Base-by-base conservation (phyloP, 2,797 vertebrate species). In the Microhierax caerulescens region DNA sequence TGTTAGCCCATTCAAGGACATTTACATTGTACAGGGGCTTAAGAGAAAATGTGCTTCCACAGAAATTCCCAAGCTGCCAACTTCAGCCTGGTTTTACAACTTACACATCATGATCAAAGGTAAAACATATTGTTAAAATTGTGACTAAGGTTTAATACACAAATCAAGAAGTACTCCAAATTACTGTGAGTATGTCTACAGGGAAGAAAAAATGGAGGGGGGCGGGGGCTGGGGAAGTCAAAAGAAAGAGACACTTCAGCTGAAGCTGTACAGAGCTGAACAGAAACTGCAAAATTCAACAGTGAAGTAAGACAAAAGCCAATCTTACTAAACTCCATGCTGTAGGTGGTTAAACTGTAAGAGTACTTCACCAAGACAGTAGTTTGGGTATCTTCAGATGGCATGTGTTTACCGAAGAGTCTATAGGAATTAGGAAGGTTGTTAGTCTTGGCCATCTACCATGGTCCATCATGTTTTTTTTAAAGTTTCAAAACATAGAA, bases 171-270 rank as follows among this genome's bases (percentile, higher is more conserved):
- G 47, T 54, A 39, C 9, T 50, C 30, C 19, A 54, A 79, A 76
- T 83, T 76, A 50, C n/a, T 47, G 10, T 13, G 11, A 73, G 14
- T 20, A 13, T 61, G 73, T 65, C 25, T 69, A 27, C 1, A 11
- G 21, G 0, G 2, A 45, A 30, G 2, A 0, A 3, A 3, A 23
- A 39, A 32, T 8, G 5, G 10, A 10, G 9, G 5, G 39, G 39
- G 39, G 39, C n/a, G n/a, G n/a, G n/a, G n/a, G n/a, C n/a, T n/a
- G 39, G 39, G 39, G 6, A 13, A 15, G 39, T 16, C 5, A 18
- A 43, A 43, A 43, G 19, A 53, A 28, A 51, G 6, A 36, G 23
- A 39, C 1, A 3, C 20, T 61, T 60, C n/a, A 34, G 34, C 9
- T 59, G 47, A 92, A 25, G 32, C 37, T 41, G 18, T 14, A 61